Evolutionary conservation across 2,888 invertebrate species (phyloP), one percentile per base, ranked within the genome.

Genomic region (Epirrhoe alternata): DNA sequence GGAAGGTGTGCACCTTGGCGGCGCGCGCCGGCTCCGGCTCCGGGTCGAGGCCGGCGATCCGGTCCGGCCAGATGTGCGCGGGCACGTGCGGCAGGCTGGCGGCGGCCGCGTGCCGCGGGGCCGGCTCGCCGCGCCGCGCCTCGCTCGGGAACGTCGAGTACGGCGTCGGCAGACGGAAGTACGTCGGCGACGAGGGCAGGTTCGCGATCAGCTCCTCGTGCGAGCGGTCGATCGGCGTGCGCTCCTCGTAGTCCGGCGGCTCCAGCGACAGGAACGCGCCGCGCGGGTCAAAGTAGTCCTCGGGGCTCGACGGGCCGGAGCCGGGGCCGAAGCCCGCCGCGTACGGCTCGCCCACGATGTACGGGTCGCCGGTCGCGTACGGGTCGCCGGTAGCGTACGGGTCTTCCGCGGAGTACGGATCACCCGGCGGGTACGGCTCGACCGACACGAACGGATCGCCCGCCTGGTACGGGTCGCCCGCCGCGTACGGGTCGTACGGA

Each of bases 1-100:
- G 95, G 76, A 94, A 95, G 47, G 87, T 92, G 64, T 89, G 88
- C 66, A 90, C 88, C 81, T 92, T 93, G 24, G 90, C 86, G 38
- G 88, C 83, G 70, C 94, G 85, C 73, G 87, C 92, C 38, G 65
- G 85, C 75, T 71, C 89, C 90, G 17, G 94, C 90, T 79, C 94
- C 94, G 0, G 94, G 57, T 93, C 92, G 16, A 94, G 82, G 0
- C 93, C 94, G 0, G 86, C 86, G 66, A 94, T 94, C 76, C 88
- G 91, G 72, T 94, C 94, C 0, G 94, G 94, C 94, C 94, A 95
- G 76, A 94, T 94, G 69, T 64, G 63, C 55, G 66, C 50, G 50
- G 66, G 96, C 0, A 96, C 96, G 84, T 96, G 95, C 82, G 96
- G 96, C 66, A 96, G 86, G 76, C 95, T 96, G 12, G 96, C 95